These are phyloP conservation scores for Euthynnus affinis DNA, from an alignment of 2,797 vertebrate genomes.

Conservation along the genomic window DNA sequence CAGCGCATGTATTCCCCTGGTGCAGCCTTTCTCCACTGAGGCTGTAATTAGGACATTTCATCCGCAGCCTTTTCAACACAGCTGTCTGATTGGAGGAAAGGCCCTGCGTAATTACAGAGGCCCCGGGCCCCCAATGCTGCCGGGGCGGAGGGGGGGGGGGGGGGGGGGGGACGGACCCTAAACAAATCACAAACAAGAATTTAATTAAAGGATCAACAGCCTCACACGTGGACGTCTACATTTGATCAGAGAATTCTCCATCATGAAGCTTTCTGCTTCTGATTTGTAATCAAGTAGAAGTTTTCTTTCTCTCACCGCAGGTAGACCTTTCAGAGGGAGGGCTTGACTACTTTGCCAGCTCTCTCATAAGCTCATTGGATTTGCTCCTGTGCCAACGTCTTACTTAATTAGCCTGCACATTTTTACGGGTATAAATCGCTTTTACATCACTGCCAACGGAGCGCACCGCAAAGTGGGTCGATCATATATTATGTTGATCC, in stretches of 20 bases:
- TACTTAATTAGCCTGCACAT: conserved; percentile 85
- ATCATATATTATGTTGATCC: conserved; percentile 84
- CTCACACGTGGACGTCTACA: conserved; percentile 24
- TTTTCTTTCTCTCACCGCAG: conserved; percentile 55
- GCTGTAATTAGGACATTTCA: conserved; percentile 79
- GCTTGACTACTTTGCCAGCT: conserved; percentile 60
- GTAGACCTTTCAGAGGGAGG: conserved; percentile 52
- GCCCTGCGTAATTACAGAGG: conserved; percentile 66
- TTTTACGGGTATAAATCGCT: conserved; percentile 83
- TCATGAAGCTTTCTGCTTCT: background rate
- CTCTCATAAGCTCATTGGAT: conserved; percentile 81
- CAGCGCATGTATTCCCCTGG: conserved; percentile 65
- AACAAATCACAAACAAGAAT: conserved; percentile 72
- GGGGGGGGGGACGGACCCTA: conserved; percentile 4
- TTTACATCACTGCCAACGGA: conserved; percentile 80
- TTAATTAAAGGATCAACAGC: conserved; percentile 66
- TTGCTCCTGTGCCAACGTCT: conserved; percentile 77
- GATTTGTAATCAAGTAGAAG: conserved; percentile 41
- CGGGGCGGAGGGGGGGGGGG: background rate
- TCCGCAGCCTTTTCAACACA: conserved; percentile 56
- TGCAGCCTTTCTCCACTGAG: conserved; percentile 57
- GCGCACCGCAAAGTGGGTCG: conserved; percentile 80
- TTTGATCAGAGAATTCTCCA: conserved; percentile 24
- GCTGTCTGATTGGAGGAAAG: conserved; percentile 68
- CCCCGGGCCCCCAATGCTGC: conserved; percentile 34